A percentile compares a stretch with the other conserved stretches of the same genome.
phyloP scores from a whole-genome alignment of 1,140 invertebrate genomes.

The Penaeus vannamei region DNA sequence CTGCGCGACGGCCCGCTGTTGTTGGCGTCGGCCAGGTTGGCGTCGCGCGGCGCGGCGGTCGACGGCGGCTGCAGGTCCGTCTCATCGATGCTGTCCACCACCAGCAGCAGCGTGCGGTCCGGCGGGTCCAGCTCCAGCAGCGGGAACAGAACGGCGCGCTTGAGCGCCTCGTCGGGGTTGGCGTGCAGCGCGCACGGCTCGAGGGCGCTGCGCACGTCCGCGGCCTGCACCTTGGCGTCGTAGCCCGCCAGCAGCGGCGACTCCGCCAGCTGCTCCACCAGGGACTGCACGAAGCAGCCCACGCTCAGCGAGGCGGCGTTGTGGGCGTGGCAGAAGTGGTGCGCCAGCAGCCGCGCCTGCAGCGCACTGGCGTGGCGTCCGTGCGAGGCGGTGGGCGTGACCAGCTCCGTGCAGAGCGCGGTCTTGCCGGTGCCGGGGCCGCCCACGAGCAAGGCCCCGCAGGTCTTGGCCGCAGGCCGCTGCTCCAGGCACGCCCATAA shows the following conservation, averaged over 20 bases:
- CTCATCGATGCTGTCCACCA: conserved; percentile 91
- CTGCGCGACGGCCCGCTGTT: conserved; percentile 81
- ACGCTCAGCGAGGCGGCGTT: conserved; percentile 80
- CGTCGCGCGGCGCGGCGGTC: conserved; percentile 70
- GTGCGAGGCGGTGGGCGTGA: conserved; percentile 82
- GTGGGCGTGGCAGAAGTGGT: conserved; percentile 86
- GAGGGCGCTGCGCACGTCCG: conserved; percentile 74
- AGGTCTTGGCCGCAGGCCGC: conserved; percentile 72
- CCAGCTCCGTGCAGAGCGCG: conserved; percentile 86
- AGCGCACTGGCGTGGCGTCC: conserved; percentile 78
- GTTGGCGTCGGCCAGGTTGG: conserved; percentile 82
- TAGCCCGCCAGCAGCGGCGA: conserved; percentile 78
- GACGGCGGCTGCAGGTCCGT: conserved; percentile 75
- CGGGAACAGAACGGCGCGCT: conserved; percentile 88
- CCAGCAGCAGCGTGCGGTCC: conserved; percentile 86
- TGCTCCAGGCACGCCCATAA: conserved; percentile 75
- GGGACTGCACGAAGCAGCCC: conserved; percentile 84
- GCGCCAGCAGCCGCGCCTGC: conserved; percentile 83
- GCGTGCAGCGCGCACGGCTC: conserved; percentile 71
- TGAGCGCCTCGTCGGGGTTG: conserved; percentile 92
- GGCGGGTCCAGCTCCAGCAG: conserved; percentile 84
- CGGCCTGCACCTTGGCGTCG: conserved; percentile 83
- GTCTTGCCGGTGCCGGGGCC: conserved; percentile 89
- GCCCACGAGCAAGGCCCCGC: conserved; percentile 87
- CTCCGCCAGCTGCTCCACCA: conserved; percentile 85